phyloP scores from a whole-genome alignment of 92 coral and sea anemone species.

The Epizoanthus rinbou region DNA sequence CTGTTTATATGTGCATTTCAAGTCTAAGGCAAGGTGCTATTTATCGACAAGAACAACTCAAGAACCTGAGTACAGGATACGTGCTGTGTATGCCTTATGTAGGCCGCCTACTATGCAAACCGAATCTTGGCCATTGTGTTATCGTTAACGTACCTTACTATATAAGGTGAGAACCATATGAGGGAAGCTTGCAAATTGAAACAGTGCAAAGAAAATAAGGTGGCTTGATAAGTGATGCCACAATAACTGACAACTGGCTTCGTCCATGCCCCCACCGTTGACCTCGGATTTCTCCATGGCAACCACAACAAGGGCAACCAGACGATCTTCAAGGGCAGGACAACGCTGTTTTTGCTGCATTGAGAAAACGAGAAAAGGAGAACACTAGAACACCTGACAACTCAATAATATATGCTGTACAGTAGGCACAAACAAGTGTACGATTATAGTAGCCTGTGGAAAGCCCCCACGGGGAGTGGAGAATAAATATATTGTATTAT shows the following conservation, averaged over 20 bases:
- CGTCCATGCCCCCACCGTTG: slow-evolving; percentile 61
- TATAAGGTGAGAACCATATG: slow-evolving; percentile 83
- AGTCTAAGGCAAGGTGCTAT: too few species aligned
- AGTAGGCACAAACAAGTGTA: too few species aligned
- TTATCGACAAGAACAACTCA: too few species aligned
- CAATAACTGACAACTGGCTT: slow-evolving; percentile 82
- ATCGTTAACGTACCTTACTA: slow-evolving; percentile 68
- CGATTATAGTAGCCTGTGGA: too few species aligned
- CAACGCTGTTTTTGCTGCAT: slow-evolving; percentile 87
- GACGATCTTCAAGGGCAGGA: slow-evolving; percentile 84
- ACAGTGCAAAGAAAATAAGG: slow-evolving; percentile 88
- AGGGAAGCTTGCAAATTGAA: slow-evolving; percentile 89
- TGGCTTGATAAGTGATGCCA: slow-evolving; percentile 98
- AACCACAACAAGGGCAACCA: slow-evolving; percentile 88
- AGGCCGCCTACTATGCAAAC: too few species aligned
- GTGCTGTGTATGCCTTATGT: too few species aligned
- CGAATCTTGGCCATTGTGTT: neutral
- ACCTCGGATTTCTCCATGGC: slow-evolving; percentile 96
- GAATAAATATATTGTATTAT: too few species aligned
- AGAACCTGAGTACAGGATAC: too few species aligned
- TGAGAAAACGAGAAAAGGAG: neutral
- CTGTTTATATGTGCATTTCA: too few species aligned
- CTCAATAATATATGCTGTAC: too few species aligned
- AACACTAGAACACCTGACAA: too few species aligned
- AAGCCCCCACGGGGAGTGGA: too few species aligned